A percentile compares a stretch with the other conserved stretches of the same genome.
Conservation (phyloP, 2,113 vertebrate species). For the Clinocottus analis region DNA sequence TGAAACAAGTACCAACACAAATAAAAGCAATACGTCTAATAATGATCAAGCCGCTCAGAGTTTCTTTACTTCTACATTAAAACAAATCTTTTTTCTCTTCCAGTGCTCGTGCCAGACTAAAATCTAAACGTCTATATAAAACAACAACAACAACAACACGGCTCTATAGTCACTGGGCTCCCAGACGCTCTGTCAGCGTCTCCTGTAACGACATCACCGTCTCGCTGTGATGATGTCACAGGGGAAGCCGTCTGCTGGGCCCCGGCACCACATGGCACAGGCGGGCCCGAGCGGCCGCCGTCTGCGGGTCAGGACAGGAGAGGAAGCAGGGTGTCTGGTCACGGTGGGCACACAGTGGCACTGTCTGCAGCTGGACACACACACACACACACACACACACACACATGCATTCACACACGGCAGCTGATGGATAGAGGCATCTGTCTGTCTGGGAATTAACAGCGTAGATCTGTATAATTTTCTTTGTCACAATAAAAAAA, state of each 20-base stretch:
- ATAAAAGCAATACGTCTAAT: no score
- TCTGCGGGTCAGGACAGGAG: conserved; percentile 46
- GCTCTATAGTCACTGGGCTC: not conserved
- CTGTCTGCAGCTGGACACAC: conserved; percentile 47
- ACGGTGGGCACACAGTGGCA: conserved; percentile 53
- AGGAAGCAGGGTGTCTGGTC: conserved; percentile 68
- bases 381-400: conserved; percentile 22
- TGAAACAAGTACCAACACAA: not conserved
- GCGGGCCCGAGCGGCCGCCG: conserved; percentile 18
- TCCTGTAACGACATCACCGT: conserved; percentile 28
- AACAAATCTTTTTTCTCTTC: not conserved
- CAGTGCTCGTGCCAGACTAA: not conserved
- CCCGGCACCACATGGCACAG: conserved; percentile 65
- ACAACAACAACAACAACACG: not conserved
- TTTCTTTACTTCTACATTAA: not conserved
- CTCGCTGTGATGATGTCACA: conserved; percentile 69
- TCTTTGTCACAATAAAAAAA: not conserved
- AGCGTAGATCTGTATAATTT: conserved; percentile 2
- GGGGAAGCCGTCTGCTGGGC: conserved; percentile 40
- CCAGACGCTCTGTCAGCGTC: conserved; percentile 44
- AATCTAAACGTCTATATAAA: not conserved
- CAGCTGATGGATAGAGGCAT: not conserved
- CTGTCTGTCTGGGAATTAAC: conserved; percentile 6
- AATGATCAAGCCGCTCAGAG: not conserved
- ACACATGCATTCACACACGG: not conserved